These are phyloP conservation scores for Desmodus rotundus DNA, from an alignment of 2,113 vertebrate species.

Conservation along the genomic window DNA sequence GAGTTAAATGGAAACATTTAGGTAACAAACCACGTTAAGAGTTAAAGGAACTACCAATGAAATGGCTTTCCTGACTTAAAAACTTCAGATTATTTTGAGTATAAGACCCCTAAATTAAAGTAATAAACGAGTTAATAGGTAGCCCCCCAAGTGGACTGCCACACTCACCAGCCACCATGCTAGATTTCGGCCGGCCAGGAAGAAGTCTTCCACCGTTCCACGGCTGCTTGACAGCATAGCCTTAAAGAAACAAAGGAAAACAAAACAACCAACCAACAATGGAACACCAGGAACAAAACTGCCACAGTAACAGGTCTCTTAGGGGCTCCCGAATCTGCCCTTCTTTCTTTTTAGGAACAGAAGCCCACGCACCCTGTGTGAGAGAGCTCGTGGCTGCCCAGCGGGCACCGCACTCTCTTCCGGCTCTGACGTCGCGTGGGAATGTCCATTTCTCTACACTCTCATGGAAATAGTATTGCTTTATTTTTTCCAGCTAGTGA, in stretches of 20 bases:
- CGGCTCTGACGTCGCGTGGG: neutral
- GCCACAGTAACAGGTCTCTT: neutral
- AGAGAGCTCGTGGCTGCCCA: too few species aligned
- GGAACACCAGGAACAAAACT: neutral
- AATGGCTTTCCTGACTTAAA: neutral
- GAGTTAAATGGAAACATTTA: neutral
- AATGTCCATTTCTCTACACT: neutral
- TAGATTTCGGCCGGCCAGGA: conserved; percentile 87
- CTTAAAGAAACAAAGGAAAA: conserved; percentile 69
- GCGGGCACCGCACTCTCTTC: neutral
- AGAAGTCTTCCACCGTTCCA: conserved; percentile 86
- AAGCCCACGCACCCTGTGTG: neutral
- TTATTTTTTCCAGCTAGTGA: neutral
- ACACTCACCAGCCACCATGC: conserved; percentile 88
- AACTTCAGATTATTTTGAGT: neutral
- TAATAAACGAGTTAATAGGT: neutral
- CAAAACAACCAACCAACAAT: neutral
- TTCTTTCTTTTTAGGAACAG: neutral
- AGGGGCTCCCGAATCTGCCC: neutral
- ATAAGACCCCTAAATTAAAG: neutral
- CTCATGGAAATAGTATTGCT: neutral
- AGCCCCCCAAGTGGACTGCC: neutral
- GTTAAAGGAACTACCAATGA: neutral
- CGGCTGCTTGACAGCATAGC: conserved; percentile 82
- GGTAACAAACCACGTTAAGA: neutral